Conservation (phyloP, 2,888 invertebrate genomes). For the Embidobia sp. region DNA sequence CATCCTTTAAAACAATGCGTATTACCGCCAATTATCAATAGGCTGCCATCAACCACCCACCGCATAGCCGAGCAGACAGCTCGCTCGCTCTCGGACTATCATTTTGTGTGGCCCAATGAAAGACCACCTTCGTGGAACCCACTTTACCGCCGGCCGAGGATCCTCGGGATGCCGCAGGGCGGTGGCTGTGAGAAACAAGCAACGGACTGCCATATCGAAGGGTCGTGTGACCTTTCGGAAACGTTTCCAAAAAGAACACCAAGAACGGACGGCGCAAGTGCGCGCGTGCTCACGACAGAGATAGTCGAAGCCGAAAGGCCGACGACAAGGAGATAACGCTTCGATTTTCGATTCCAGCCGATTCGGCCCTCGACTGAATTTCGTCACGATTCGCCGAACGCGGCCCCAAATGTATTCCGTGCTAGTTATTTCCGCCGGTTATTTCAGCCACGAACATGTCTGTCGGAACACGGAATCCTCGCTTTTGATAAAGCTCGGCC, state of each 20-base stretch:
- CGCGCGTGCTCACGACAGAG: slow-evolving; percentile 40
- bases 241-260: slow-evolving; percentile 57
- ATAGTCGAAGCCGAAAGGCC: slow-evolving; percentile 31
- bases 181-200: slow-evolving; percentile 68
- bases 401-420: slow-evolving; percentile 30
- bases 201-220: slow-evolving; percentile 67
- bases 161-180: slow-evolving; percentile 70
- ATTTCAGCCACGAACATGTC: slow-evolving; percentile 31
- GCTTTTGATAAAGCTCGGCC: slow-evolving; percentile 44
- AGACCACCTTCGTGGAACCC: slow-evolving; percentile 77
- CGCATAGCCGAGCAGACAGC: slow-evolving; percentile 67
- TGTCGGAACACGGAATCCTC: too few relatives aligned
- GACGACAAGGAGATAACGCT: slow-evolving; percentile 52
- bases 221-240: slow-evolving; percentile 64
- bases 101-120: slow-evolving; percentile 77
- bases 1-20: slow-evolving; percentile 72
- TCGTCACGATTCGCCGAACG: slow-evolving; percentile 70
- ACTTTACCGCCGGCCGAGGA: slow-evolving; percentile 73
- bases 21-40: slow-evolving; percentile 75
- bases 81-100: slow-evolving; percentile 71
- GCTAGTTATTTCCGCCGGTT: slow-evolving; percentile 43
- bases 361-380: slow-evolving; percentile 52
- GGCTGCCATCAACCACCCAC: slow-evolving; percentile 74
- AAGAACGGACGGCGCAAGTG: slow-evolving; percentile 26
- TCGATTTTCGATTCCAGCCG: slow-evolving; percentile 39